A percentile compares a stretch with the other conserved stretches of the same genome.
These are phyloP conservation scores for Rhynchomys soricoides DNA, from an alignment of 2,113 vertebrate genomes.

Conservation along the genomic window DNA sequence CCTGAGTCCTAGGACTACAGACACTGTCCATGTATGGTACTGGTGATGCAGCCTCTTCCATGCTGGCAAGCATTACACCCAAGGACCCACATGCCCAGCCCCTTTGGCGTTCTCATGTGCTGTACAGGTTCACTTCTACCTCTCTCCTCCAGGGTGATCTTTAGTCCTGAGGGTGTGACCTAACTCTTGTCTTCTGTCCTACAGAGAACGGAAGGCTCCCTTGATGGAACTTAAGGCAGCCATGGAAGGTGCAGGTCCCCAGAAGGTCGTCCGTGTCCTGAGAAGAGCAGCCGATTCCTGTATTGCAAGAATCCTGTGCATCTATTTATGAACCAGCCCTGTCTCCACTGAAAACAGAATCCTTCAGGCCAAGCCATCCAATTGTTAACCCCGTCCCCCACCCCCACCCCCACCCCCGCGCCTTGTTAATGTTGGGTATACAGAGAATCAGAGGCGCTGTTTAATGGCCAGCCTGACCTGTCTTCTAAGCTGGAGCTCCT, in stretches of 20 bases:
- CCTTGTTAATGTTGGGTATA: constrained; percentile 44
- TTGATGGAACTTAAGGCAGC: constrained; percentile 83
- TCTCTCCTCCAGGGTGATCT: neutral
- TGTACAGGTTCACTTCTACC: accelerated
- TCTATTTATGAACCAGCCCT: constrained; percentile 79
- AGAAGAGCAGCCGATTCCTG: constrained; percentile 77
- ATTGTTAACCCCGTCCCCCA: constrained; percentile 55
- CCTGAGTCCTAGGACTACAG: neutral
- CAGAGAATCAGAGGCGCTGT: constrained; percentile 65
- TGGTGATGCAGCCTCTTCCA: neutral
- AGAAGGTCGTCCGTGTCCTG: constrained; percentile 65
- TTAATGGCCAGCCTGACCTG: constrained; percentile 21
- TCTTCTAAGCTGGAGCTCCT: constrained; percentile 63
- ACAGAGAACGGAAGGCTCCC: constrained; percentile 85
- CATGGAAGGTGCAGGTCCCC: constrained; percentile 28
- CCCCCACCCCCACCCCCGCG: too few species aligned
- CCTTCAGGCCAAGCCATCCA: constrained; percentile 68
- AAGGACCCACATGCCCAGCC: too few species aligned
- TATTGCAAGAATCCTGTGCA: constrained; percentile 78
- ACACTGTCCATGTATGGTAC: neutral
- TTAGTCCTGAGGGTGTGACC: neutral
- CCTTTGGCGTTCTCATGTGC: neutral
- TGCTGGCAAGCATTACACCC: neutral
- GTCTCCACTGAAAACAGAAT: constrained; percentile 70
- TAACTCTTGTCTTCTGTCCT: constrained; percentile 56